phyloP scores from a whole-genome alignment of 2,888 invertebrate species.

The Trichopria drosophilae region DNA sequence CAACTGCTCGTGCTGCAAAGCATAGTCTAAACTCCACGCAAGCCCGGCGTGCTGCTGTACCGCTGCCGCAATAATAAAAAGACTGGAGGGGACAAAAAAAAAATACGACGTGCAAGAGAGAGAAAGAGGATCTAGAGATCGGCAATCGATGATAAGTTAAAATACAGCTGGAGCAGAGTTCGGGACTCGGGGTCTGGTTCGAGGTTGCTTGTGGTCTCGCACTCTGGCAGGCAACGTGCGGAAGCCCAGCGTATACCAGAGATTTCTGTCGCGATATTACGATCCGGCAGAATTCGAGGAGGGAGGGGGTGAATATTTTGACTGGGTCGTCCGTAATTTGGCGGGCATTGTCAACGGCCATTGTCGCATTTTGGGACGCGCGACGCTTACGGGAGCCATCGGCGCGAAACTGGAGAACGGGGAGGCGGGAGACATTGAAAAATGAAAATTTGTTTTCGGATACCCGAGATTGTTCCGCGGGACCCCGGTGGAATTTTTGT shows the following conservation, averaged over 20 bases:
- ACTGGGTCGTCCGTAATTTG: slow-evolving; percentile 54
- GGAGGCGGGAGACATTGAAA: slow-evolving; percentile 10
- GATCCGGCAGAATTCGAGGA: slow-evolving; percentile 26
- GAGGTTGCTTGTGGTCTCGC: slow-evolving; percentile 53
- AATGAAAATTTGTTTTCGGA: slow-evolving; percentile 45
- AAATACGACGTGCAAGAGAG: too few species aligned
- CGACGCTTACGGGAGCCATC: slow-evolving; percentile 34
- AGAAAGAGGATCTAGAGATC: slow-evolving; percentile 56
- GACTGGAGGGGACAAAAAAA: too few species aligned
- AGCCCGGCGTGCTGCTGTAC: too few species aligned
- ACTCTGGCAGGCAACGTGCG: slow-evolving; percentile 37
- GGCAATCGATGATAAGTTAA: slow-evolving; percentile 54
- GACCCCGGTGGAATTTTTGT: too few species aligned
- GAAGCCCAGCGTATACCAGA: slow-evolving; percentile 26
- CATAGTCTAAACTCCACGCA: too few species aligned
- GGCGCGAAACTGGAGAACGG: slow-evolving; percentile 26
- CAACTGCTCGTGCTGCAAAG: too few species aligned
- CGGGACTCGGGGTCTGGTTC: too few species aligned
- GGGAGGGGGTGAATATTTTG: slow-evolving; percentile 53
- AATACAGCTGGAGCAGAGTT: slow-evolving; percentile 50
- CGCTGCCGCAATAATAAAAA: too few species aligned
- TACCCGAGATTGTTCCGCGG: too few species aligned
- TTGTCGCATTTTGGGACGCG: slow-evolving; percentile 43
- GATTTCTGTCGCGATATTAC: slow-evolving; percentile 44
- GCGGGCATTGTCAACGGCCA: slow-evolving; percentile 48